Base-by-base conservation (phyloP, 1,140 invertebrate genomes). In the Phortica variegata region DNA sequence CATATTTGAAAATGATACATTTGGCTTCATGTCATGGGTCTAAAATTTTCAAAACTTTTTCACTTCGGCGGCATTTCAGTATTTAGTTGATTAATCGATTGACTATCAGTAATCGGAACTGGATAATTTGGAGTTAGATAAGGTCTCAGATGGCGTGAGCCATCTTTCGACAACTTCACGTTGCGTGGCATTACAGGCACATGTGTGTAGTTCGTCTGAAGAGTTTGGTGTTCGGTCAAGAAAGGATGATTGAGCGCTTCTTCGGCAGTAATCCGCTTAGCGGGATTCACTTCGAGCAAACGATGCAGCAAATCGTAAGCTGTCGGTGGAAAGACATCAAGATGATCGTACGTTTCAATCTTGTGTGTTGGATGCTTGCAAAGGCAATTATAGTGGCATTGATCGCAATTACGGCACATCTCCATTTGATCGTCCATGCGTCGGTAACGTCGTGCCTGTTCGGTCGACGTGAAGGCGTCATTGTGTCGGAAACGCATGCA, bases 251-350 rank as follows among this genome's bases (percentile, higher is more conserved):
- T 97, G 38, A 99, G 83, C 37, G 97, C 97, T 78, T 99, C 96
- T 36, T 90, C 87, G 45, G 97, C 95, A 52, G 93, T 97, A 73
- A 99, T 99, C 68, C 97, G 85, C 80, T 98, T 98, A 65, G 87
- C 86, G 9, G 97, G 97, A 79, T 98, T 98, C 29, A 98, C 93
- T 52, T 95, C 98, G 58, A 99, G 81, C 93, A 99, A 98, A 79
- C 95, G 92, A 79, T 97, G 94, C 73, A 99, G 97, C 52, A 99
- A 85, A 77, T 97, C 97, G 81, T 99, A 99, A 17, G 96, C 97
- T 7, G 68, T 57, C 0, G n/a, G 8, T 0, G 73, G 70, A 23
- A 71, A 76, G 1, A 61, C 53, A 23, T 76, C 73, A 34, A 63
- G 17, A 0, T 61, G 54, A 4, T 65, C 59, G 37, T 66, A 62